Evolutionary conservation across 2,888 invertebrate genomes (phyloP).

Genomic region (Mystacides longicornis): DNA sequence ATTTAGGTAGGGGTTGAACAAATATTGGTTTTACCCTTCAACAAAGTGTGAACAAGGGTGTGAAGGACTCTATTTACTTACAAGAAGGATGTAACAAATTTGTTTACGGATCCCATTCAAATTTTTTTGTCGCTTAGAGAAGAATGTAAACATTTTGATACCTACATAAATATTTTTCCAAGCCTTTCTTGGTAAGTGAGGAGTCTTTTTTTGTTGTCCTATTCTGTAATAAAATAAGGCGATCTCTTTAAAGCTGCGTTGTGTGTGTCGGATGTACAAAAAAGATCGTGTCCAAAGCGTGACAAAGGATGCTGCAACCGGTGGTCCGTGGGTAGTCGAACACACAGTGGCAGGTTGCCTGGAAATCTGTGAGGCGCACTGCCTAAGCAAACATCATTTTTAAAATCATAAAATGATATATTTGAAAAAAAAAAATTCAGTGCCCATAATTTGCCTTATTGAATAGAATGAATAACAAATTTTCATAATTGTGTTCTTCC

Average conservation of each 20-base stretch:
- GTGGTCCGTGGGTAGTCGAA: conserved; percentile 8
- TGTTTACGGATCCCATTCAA: not conserved
- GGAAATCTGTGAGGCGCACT: not conserved
- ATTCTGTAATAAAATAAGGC: not conserved
- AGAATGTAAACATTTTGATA: conserved; percentile 1
- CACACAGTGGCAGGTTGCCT: not conserved
- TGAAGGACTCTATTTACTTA: not conserved
- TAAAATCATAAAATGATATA: not conserved
- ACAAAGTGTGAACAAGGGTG: not conserved
- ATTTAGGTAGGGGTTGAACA: not conserved
- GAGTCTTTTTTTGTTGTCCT: not conserved
- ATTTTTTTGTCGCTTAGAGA: not conserved
- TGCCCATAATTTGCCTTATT: no score
- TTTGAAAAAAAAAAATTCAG: not conserved
- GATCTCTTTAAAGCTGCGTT: not conserved
- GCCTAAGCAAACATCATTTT: not conserved
- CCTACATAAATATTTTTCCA: not conserved
- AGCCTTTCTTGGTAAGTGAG: not conserved
- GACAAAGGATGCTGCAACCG: conserved; percentile 12
- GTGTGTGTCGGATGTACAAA: conserved; percentile 10
- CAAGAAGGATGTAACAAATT: not conserved
- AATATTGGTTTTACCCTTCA: conserved; percentile 1
- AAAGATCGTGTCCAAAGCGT: conserved; percentile 15
- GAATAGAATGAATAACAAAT: no score
- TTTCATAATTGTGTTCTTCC: not conserved